These are phyloP conservation scores for Hydrocynus forskahlii DNA, from an alignment of 2,797 vertebrate species.

Conservation along the genomic window DNA sequence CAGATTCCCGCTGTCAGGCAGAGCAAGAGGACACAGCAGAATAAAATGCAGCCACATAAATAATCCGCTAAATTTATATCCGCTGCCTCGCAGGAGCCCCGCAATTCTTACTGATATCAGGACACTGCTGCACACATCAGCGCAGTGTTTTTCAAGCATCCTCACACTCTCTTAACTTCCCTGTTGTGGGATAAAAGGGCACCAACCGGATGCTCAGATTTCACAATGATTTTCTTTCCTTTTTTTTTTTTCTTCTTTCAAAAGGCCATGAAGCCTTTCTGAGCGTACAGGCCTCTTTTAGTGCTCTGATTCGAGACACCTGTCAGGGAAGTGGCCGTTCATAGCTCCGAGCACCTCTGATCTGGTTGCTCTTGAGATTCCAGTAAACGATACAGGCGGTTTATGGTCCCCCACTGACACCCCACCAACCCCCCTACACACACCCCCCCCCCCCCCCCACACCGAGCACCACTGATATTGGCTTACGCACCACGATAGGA, in stretches of 20 bases:
- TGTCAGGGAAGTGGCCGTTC: constrained; percentile 34
- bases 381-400: constrained; percentile 46
- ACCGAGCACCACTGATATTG: constrained; percentile 53
- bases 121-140: constrained; percentile 26
- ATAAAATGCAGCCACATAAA: constrained; percentile 59
- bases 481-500: constrained; percentile 40
- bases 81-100: constrained; percentile 49
- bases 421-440: background rate
- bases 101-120: constrained; percentile 39
- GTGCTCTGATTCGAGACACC: constrained; percentile 58
- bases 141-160: constrained; percentile 31
- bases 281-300: background rate
- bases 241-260: constrained; percentile 17
- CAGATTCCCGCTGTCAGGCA: constrained; percentile 61
- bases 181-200: constrained; percentile 33
- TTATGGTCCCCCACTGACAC: constrained; percentile 24
- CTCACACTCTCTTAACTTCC: constrained; percentile 37
- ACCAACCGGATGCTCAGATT: constrained; percentile 48
- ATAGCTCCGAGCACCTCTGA: constrained; percentile 44
- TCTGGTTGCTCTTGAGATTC: constrained; percentile 48
- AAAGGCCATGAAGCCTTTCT: constrained; percentile 37
- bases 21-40: constrained; percentile 52
- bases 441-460: constrained; percentile 20
- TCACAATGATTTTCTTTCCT: constrained; percentile 28
- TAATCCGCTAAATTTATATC: constrained; percentile 64